Percentiles rank a stretch among this genome's conserved stretches.
phyloP scores from a whole-genome alignment of 2,113 vertebrate species.

The Polyodon spathula region DNA sequence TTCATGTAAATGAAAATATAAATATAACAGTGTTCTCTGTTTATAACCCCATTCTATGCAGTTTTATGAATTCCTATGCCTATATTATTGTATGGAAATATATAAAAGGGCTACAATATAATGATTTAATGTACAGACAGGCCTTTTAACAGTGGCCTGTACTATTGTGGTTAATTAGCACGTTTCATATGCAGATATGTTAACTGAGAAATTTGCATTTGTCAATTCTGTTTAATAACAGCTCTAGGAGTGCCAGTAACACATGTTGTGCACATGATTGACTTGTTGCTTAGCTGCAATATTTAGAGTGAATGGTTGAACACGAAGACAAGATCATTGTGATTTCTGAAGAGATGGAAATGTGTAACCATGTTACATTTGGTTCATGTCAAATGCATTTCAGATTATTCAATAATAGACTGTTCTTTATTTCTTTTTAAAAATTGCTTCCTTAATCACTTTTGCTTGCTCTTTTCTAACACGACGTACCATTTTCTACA shows the following conservation, averaged over 20 bases:
- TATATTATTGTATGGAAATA: no score
- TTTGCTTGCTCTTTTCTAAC: conserved; percentile 5
- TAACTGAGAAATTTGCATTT: neutral
- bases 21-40: no score
- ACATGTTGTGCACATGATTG: neutral
- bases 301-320: neutral
- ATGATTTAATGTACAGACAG: no score
- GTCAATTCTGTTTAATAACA: neutral
- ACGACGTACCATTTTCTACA: neutral
- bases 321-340: neutral
- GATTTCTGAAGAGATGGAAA: neutral
- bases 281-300: neutral
- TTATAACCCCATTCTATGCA: no score
- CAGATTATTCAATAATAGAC: no score
- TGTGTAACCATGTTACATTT: neutral
- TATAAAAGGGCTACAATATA: no score
- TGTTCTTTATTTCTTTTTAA: no score
- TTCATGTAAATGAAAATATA: no score
- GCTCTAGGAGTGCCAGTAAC: neutral
- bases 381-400: neutral
- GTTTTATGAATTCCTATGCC: no score
- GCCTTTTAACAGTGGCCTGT: no score
- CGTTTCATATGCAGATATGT: neutral
- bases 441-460: conserved; percentile 15
- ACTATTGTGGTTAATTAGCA: neutral